Conservation (phyloP, 2,797 vertebrate species). For the Peromyscus nudipes region DNA sequence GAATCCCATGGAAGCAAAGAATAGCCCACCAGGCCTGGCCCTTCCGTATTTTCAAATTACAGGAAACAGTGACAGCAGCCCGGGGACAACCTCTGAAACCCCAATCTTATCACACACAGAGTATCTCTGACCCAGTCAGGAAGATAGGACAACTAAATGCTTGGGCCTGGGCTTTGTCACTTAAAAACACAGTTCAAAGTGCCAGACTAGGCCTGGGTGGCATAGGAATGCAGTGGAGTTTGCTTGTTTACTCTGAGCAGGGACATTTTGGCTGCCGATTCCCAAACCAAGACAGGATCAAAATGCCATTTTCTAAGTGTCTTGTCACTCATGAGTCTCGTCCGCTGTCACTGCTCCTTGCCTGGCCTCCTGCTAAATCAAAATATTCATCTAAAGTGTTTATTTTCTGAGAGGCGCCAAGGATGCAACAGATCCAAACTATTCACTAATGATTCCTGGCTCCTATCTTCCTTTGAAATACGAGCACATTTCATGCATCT, state of each 20-base stretch:
- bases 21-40: neutral
- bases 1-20: neutral
- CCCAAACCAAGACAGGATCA: conserved; percentile 29
- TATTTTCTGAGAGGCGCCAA: neutral
- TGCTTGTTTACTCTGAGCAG: conserved; percentile 77
- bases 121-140: conserved; percentile 48
- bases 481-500: neutral
- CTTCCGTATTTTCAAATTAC: conserved; percentile 11
- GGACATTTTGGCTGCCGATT: conserved; percentile 47
- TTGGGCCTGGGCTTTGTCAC: conserved; percentile 76
- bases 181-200: conserved; percentile 73
- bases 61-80: neutral
- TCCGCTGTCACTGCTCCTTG: neutral
- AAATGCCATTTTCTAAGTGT: conserved; percentile 2
- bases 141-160: conserved; percentile 52
- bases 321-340: neutral
- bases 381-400: neutral
- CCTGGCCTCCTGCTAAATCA: neutral
- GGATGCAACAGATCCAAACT: neutral
- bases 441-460: neutral
- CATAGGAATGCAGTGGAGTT: conserved; percentile 63
- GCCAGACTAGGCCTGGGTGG: conserved; percentile 49
- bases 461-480: neutral
- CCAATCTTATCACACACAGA: conserved; percentile 38
- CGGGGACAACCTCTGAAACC: neutral